phyloP scores from a whole-genome alignment of 1,140 invertebrate genomes.

The Drosophila setifemur region DNA sequence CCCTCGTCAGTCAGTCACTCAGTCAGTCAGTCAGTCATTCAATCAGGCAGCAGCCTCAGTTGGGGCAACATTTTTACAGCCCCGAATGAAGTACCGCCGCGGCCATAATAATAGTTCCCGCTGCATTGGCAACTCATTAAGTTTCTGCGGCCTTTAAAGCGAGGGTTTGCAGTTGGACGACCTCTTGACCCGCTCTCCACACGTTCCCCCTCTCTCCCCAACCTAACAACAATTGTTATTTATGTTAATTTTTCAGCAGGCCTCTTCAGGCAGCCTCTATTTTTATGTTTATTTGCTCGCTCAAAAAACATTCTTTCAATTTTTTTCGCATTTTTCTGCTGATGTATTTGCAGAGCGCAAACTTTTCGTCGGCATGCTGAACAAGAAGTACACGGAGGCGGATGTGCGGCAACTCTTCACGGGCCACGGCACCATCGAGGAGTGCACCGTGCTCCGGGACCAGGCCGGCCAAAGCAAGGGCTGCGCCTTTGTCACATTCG shows the following conservation, averaged over 20 bases:
- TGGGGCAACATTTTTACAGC: conserved; percentile 42
- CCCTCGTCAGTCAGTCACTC: conserved; percentile 21
- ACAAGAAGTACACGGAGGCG: conserved; percentile 97
- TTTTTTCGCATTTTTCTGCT: conserved; percentile 40
- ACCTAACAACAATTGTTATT: conserved; percentile 41
- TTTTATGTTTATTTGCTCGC: conserved; percentile 41
- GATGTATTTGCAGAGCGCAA: conserved; percentile 94
- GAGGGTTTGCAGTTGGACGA: conserved; percentile 15
- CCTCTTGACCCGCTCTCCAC: conserved; percentile 22
- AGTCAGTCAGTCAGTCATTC: conserved; percentile 33
- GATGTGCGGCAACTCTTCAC: conserved; percentile 97
- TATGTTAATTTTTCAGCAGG: conserved; percentile 35
- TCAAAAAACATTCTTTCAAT: conserved; percentile 12
- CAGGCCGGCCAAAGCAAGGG: conserved; percentile 96
- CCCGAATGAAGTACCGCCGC: conserved; percentile 38
- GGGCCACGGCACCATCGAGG: conserved; percentile 97
- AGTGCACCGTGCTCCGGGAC: conserved; percentile 98
- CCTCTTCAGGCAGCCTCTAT: conserved; percentile 25
- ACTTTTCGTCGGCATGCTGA: conserved; percentile 99
- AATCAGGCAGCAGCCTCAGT: conserved; percentile 35
- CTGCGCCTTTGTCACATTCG: conserved; percentile 99
- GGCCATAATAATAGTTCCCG: conserved; percentile 49
- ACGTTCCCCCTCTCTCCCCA: conserved; percentile 1
- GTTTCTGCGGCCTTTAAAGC: conserved; percentile 25
- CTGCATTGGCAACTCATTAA: conserved; percentile 57